Percentiles rank a stretch among this genome's conserved stretches.
phyloP scores from a whole-genome alignment of 1,140 invertebrate species.

The Plectrocnemia conspersa region DNA sequence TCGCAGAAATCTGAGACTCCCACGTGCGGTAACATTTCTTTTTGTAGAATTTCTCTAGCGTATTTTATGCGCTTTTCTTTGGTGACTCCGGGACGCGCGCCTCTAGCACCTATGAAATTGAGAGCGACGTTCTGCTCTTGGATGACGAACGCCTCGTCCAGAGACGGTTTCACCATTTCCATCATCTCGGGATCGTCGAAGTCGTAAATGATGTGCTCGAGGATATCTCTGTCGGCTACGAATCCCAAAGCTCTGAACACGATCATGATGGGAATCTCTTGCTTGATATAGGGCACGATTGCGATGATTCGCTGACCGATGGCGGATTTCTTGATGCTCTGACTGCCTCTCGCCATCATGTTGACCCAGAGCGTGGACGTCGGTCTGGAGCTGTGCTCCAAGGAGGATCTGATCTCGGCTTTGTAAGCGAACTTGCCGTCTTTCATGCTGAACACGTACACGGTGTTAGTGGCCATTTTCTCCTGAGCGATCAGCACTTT shows the following conservation, averaged over 20 bases:
- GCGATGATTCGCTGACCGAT: constrained; percentile 98
- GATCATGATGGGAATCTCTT: constrained; percentile 99
- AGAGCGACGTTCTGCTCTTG: constrained; percentile 98
- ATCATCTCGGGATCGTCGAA: constrained; percentile 99
- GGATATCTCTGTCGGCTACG: constrained; percentile 96
- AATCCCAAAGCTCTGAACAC: constrained; percentile 96
- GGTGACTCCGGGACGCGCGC: constrained; percentile 93
- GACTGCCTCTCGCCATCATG: constrained; percentile 95
- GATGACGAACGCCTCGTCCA: constrained; percentile 99
- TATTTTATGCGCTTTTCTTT: constrained; percentile 99
- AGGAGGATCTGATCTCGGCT: constrained; percentile 91
- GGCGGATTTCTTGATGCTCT: constrained; percentile 93
- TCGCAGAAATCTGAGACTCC: constrained; percentile 99
- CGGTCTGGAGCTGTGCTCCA: constrained; percentile 90
- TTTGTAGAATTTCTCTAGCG: constrained; percentile 97
- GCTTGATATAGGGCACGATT: constrained; percentile 97
- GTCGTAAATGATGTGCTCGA: constrained; percentile 99
- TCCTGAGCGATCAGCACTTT: constrained; percentile 98
- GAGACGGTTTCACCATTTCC: constrained; percentile 99
- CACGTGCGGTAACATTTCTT: constrained; percentile 99
- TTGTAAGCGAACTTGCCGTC: constrained; percentile 97
- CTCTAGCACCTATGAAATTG: constrained; percentile 96
- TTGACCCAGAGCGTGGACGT: constrained; percentile 98
- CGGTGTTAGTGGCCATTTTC: constrained; percentile 99
- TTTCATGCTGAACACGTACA: constrained; percentile 99